These are phyloP conservation scores for Notodonta dromedarius DNA, from an alignment of 2,888 invertebrate genomes.

Conservation along the genomic window DNA sequence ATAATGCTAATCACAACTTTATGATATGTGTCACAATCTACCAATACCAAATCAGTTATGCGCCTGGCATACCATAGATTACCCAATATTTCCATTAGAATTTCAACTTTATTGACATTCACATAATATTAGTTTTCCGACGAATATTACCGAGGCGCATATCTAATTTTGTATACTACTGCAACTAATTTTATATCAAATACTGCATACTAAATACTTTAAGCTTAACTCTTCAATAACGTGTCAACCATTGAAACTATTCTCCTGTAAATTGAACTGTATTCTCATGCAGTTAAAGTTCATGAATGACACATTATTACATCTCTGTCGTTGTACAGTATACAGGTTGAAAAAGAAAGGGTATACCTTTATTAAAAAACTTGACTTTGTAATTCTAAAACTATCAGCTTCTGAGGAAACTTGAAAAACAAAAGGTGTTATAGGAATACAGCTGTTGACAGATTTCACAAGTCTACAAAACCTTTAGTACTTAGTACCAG, in stretches of 20 bases:
- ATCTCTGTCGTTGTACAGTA: not conserved
- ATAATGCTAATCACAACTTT: slow-evolving; percentile 5
- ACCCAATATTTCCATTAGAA: not conserved
- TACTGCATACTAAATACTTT: not conserved
- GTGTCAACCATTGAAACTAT: not conserved
- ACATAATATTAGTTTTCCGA: not conserved
- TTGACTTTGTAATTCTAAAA: no score
- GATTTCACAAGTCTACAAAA: no score
- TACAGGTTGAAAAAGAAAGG: no score
- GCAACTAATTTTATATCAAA: not conserved
- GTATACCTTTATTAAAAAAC: no score
- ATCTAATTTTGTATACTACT: not conserved
- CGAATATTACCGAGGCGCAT: not conserved
- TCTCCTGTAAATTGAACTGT: not conserved
- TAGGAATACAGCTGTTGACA: no score
- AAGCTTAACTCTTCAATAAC: not conserved
- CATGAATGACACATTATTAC: not conserved
- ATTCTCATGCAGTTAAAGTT: not conserved
- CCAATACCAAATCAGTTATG: not conserved
- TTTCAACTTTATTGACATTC: not conserved
- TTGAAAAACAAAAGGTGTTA: no score
- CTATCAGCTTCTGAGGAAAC: no score
- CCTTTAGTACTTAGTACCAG: no score
- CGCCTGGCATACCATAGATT: not conserved
- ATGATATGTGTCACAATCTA: not conserved